Evolutionary conservation across 2,113 vertebrate species (phyloP).

Genomic region (Formicarius rufipectus): DNA sequence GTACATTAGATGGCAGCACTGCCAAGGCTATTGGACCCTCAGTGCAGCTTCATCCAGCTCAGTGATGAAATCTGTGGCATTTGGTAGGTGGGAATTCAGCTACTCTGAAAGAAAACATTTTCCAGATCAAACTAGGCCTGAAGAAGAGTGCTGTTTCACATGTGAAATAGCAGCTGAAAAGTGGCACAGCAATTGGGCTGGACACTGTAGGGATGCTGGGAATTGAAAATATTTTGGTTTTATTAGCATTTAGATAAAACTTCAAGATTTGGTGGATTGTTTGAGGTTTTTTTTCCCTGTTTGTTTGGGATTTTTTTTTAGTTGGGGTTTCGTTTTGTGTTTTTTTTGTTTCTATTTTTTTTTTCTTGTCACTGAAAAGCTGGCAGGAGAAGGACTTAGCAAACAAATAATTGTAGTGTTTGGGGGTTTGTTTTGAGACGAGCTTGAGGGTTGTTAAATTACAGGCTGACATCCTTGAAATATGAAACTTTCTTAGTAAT

Average conservation of each 20-base stretch:
- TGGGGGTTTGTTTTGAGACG: neutral
- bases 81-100: neutral
- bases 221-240: neutral
- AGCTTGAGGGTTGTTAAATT: neutral
- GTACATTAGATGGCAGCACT: constrained; percentile 6
- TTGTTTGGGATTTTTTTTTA: neutral
- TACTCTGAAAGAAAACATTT: neutral
- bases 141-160: neutral
- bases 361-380: neutral
- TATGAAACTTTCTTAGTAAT: neutral
- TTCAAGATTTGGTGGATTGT: neutral
- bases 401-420: neutral
- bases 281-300: no score
- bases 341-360: no score
- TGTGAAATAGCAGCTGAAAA: neutral
- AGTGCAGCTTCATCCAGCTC: neutral
- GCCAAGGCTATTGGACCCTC: neutral
- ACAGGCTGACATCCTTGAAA: neutral
- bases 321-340: rapidly evolving
- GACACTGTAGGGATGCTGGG: neutral
- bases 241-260: neutral
- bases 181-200: neutral
- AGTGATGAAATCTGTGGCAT: rapidly evolving
- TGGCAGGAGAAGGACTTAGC: neutral
- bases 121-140: neutral